Percentiles rank a stretch among this genome's conserved stretches.
phyloP scores from a whole-genome alignment of 1,140 invertebrate species.

The Drosophila parabipectinata region DNA sequence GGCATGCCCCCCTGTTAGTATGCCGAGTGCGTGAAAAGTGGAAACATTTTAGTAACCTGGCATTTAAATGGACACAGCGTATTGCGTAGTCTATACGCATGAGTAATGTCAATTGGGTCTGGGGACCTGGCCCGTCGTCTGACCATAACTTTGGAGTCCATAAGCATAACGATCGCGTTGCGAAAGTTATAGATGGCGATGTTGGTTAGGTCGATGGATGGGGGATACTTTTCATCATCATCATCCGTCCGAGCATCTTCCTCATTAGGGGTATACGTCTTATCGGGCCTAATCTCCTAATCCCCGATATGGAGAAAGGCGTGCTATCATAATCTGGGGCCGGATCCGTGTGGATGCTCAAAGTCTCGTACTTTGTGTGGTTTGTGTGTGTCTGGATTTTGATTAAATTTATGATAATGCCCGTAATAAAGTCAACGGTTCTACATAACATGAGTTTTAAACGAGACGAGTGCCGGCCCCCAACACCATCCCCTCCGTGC shows the following conservation, averaged over 20 bases:
- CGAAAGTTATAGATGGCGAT: conserved; percentile 16
- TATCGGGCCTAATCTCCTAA: conserved; percentile 50
- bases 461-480: conserved; percentile 11
- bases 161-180: conserved; percentile 41
- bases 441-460: conserved; percentile 23
- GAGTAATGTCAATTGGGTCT: conserved; percentile 65
- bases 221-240: background rate
- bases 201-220: background rate
- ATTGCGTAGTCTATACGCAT: conserved; percentile 73
- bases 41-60: conserved; percentile 47
- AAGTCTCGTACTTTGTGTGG: conserved; percentile 15
- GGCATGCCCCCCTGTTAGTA: conserved; percentile 38
- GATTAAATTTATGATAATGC: conserved; percentile 79
- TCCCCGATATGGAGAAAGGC: conserved; percentile 20
- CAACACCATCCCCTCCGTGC: background rate
- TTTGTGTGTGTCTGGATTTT: conserved; percentile 51
- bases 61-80: conserved; percentile 62
- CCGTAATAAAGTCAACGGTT: conserved; percentile 54
- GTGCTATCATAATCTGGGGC: background rate
- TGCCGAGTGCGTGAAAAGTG: conserved; percentile 50
- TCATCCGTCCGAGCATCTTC: conserved; percentile 15
- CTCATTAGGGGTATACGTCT: conserved; percentile 35
- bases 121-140: conserved; percentile 3
- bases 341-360: conserved; percentile 23
- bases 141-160: conserved; percentile 39